These are phyloP conservation scores for Tetramorium alpestre DNA, from an alignment of 1,140 invertebrate genomes.

Conservation along the genomic window DNA sequence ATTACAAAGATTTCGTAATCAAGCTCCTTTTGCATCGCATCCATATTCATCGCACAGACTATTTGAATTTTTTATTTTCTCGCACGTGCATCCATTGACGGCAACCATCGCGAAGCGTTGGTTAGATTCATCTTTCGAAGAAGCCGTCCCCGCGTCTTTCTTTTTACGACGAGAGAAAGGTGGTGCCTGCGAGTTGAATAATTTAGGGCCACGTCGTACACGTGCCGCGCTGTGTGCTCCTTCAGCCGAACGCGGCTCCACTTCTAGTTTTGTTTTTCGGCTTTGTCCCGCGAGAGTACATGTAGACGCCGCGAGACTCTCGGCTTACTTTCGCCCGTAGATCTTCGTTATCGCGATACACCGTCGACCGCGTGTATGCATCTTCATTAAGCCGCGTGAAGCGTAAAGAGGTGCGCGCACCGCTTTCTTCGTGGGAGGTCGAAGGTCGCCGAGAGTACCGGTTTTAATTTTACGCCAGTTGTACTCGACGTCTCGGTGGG, in stretches of 20 bases:
- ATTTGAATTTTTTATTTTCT: constrained; percentile 76
- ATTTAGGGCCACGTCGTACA: constrained; percentile 46
- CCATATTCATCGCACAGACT: constrained; percentile 72
- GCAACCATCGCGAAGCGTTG: constrained; percentile 54
- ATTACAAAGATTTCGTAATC: constrained; percentile 66
- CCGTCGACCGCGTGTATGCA: constrained; percentile 66
- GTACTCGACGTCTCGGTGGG: not conserved
- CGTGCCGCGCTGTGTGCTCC: not conserved
- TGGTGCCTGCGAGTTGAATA: constrained; percentile 43
- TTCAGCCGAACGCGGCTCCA: not conserved
- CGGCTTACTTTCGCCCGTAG: constrained; percentile 72
- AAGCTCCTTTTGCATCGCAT: constrained; percentile 56
- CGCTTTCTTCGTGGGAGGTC: constrained; percentile 64
- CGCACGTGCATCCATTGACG: constrained; percentile 67
- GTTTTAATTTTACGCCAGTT: constrained; percentile 70
- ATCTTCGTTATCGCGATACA: constrained; percentile 76
- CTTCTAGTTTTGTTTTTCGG: constrained; percentile 30
- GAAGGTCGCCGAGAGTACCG: constrained; percentile 62
- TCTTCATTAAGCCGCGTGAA: constrained; percentile 73
- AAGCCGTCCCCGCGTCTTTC: not conserved
- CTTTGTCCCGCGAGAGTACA: constrained; percentile 33
- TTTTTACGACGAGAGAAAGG: constrained; percentile 3
- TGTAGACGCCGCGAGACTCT: constrained; percentile 22
- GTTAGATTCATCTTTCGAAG: constrained; percentile 51
- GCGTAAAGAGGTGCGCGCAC: constrained; percentile 29